These are phyloP conservation scores for Pocillopora verrucosa DNA, from an alignment of 64 coral and sea anemone species.

Conservation along the genomic window DNA sequence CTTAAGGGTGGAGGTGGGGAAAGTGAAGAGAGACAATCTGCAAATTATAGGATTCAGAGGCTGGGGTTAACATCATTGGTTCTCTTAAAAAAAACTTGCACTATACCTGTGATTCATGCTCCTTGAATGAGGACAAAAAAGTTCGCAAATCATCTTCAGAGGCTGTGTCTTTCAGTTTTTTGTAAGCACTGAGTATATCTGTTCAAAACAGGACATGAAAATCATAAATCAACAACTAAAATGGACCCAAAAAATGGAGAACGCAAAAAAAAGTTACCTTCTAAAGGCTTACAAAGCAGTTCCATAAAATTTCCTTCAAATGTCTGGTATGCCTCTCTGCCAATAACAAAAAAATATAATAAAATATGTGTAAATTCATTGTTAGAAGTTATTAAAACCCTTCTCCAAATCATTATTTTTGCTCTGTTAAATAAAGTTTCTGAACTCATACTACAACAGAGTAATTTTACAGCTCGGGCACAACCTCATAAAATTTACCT, in stretches of 20 bases:
- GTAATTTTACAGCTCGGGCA: too few relatives aligned
- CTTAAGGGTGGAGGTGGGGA: too few relatives aligned
- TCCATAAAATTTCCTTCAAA: constrained; percentile 68
- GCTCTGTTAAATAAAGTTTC: too few relatives aligned
- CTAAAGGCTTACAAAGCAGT: constrained; percentile 70
- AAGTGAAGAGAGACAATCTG: too few relatives aligned
- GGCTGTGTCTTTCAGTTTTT: constrained; percentile 67
- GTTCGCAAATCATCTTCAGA: constrained; percentile 73
- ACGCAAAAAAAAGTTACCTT: constrained; percentile 29
- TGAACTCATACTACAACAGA: too few relatives aligned
- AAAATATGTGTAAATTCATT: too few relatives aligned
- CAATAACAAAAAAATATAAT: constrained; percentile 2
- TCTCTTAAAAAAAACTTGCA: too few relatives aligned
- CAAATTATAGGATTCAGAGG: too few relatives aligned
- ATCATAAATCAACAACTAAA: background rate
- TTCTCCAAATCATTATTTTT: too few relatives aligned
- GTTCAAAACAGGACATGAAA: constrained; percentile 14
- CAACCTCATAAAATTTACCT: constrained; percentile 49
- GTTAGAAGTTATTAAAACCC: background rate
- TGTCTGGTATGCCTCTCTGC: constrained; percentile 64
- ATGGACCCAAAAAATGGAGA: background rate
- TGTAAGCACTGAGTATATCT: constrained; percentile 73
- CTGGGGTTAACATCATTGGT: too few relatives aligned
- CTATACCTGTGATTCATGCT: constrained; percentile 67
- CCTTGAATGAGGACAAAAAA: constrained; percentile 80